phyloP scores from a whole-genome alignment of 2,113 vertebrate species.

The Promerops cafer region DNA sequence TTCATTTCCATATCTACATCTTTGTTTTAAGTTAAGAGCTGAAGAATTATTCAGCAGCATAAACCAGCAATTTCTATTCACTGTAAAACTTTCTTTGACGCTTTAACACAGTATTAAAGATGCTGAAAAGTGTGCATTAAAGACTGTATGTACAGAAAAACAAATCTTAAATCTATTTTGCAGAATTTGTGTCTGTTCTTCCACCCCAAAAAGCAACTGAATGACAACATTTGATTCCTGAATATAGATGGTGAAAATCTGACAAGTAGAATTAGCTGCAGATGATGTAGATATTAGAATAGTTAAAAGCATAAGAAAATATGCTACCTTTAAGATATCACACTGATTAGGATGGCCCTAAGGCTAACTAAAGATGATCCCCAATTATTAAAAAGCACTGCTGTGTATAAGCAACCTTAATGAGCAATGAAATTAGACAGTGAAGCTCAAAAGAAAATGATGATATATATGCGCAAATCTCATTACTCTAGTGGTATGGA shows the following conservation, averaged over 20 bases:
- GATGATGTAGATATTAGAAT: neutral
- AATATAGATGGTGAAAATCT: neutral
- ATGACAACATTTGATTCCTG: neutral
- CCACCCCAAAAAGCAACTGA: neutral
- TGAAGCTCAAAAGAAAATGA: constrained; percentile 8
- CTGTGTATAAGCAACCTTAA: neutral
- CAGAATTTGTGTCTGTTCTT: neutral
- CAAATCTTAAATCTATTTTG: neutral
- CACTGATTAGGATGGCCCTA: neutral
- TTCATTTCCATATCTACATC: constrained; percentile 8
- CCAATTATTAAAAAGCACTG: neutral
- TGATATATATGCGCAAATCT: neutral
- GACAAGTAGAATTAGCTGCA: neutral
- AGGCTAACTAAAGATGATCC: neutral
- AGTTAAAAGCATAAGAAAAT: neutral
- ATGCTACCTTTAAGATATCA: neutral
- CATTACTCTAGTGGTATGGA: neutral
- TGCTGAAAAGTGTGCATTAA: neutral
- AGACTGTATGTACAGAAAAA: neutral
- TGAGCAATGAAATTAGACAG: neutral
- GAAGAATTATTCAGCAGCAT: neutral
- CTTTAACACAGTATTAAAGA: neutral
- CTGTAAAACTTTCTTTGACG: neutral
- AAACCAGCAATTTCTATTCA: neutral
- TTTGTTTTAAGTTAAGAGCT: neutral